Conservation (phyloP, 2,888 invertebrate genomes). For the Stenodera caucasica region DNA sequence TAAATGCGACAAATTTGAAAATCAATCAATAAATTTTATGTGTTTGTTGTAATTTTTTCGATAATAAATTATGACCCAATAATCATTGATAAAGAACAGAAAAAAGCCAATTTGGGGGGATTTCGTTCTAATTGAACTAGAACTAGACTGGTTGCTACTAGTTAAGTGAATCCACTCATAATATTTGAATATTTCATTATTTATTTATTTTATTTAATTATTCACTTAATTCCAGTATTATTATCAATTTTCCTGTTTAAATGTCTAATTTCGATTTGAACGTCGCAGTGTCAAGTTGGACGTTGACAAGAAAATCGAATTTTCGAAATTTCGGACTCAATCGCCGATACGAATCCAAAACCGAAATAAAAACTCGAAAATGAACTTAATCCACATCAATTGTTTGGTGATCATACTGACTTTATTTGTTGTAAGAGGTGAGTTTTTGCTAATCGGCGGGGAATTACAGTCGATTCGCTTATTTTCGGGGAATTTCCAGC, state of each 20-base stretch:
- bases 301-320: too few relatives aligned
- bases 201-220: too few relatives aligned
- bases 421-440: neutral
- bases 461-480: too few relatives aligned
- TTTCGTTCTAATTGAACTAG: neutral
- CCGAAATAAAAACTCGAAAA: too few relatives aligned
- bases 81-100: neutral
- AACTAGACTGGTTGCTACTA: conserved; percentile 2
- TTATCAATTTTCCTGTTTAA: neutral
- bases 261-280: neutral
- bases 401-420: neutral
- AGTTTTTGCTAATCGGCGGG: too few relatives aligned
- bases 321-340: too few relatives aligned
- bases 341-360: too few relatives aligned
- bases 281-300: too few relatives aligned
- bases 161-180: neutral
- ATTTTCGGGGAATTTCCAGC: neutral
- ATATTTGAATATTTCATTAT: too few relatives aligned
- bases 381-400: neutral
- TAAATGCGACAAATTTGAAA: too few relatives aligned
- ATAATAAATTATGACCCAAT: neutral
- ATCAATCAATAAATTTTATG: too few relatives aligned
- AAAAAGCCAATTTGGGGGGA: neutral
- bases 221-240: conserved; percentile 2
- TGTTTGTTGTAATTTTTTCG: neutral